Evolutionary conservation across 2,113 vertebrate species (phyloP), one percentile per base, ranked within the genome.

Genomic region (Saccopteryx bilineata): DNA sequence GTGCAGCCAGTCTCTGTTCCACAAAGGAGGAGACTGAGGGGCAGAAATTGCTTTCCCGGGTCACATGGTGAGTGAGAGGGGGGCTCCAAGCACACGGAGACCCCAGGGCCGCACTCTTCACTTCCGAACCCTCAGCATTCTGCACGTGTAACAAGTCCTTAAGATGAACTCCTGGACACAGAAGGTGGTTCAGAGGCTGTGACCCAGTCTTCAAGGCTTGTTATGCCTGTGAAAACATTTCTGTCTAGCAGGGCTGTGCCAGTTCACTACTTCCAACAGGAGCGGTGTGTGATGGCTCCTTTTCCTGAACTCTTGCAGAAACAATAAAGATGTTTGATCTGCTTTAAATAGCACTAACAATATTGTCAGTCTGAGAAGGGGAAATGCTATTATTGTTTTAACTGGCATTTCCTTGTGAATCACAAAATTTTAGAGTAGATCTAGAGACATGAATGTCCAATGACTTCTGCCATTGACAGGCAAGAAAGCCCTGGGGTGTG

Each of bases 311-410:
- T 17, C 50, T 93, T 6, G 10, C 12, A 1, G 12, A 31, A 56
- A 8, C 14, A 58, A 33, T 65, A 28, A 56, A 60, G 12, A 61
- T 21, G 60, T 60, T 68, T 79, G 28, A 33, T 58, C 61, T 74
- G 50, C 68, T 75, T 81, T 71, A 50, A 87, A 69, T 48, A 28
- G 39, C 79, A 5, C 17, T 39, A 92, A 78, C 11, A 75, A 12
- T 31, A 75, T 21, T 48, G 31, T 74, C 33, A 13, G 9, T 87
- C 68, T 71, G 76, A 83, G 48, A 76, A 46, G 33, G n/a, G 65
- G 58, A 76, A 52, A 39, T 87, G 61, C 50, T 69, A 9, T 48
- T 93, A 72, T 13, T 90, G 46, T 88, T 88, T 91, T 52, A 71
- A 68, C 28, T 72, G 68, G 56, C 7, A 52, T 82, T 72, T 92